Conservation (phyloP, 2,797 vertebrate genomes). For the Halcyon badia region DNA sequence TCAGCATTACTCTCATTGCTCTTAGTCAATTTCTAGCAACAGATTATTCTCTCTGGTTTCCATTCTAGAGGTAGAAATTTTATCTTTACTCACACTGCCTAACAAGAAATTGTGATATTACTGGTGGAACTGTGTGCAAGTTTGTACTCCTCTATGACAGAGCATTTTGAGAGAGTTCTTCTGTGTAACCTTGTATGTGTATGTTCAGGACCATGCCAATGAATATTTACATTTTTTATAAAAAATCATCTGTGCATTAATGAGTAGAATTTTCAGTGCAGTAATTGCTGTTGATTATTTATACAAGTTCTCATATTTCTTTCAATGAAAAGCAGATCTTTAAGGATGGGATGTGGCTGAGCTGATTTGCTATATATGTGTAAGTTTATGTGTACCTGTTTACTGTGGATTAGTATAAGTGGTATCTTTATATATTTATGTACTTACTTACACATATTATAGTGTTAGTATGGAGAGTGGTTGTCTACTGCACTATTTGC, state of each 20-base stretch:
- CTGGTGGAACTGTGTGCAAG: background rate
- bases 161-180: background rate
- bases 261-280: background rate
- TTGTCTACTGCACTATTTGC: background rate
- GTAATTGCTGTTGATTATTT: background rate
- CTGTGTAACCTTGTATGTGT: background rate
- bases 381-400: background rate
- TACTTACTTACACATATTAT: background rate
- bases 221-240: background rate
- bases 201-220: background rate
- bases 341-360: background rate
- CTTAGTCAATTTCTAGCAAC: background rate
- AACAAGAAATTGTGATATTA: background rate
- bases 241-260: background rate
- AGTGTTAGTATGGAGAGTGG: background rate
- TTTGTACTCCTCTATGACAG: background rate
- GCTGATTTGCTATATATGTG: background rate
- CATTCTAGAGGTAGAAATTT: background rate
- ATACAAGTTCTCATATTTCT: background rate
- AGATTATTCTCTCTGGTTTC: background rate
- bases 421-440: background rate
- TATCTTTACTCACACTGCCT: background rate
- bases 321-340: background rate
- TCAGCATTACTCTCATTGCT: background rate
- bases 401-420: background rate